Conservation (phyloP, 2,113 vertebrate genomes). For the Myanophis thanlyinensis region DNA sequence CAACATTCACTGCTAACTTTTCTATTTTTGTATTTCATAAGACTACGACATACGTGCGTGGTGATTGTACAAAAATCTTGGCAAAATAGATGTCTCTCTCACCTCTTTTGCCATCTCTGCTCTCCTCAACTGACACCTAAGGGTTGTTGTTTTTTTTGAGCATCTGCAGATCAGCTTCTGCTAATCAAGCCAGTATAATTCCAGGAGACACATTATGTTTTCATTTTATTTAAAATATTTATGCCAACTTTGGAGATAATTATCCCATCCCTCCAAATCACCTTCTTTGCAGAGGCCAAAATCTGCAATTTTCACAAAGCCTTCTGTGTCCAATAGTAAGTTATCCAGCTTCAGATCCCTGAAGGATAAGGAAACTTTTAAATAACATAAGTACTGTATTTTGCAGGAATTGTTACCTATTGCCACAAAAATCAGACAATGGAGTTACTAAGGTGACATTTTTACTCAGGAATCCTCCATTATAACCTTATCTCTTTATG, state of each 20-base stretch:
- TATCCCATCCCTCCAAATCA: constrained; percentile 54
- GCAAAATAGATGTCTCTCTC: neutral
- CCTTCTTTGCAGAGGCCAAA: constrained; percentile 99
- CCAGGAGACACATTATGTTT: neutral
- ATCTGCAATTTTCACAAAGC: constrained; percentile 98
- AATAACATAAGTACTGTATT: neutral
- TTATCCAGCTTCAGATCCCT: constrained; percentile 99
- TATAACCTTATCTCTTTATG: neutral
- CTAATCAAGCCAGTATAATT: neutral
- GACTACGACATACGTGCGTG: neutral
- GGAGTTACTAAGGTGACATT: neutral
- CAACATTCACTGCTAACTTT: neutral
- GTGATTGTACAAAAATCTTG: neutral
- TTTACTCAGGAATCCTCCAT: neutral
- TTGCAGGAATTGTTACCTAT: neutral
- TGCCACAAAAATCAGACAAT: neutral
- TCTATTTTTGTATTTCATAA: neutral
- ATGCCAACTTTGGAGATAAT: neutral
- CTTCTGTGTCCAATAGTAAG: constrained; percentile 94
- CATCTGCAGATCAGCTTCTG: neutral
- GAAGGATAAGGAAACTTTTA: constrained; percentile 47
- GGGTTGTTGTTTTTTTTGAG: neutral
- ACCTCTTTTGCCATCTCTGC: neutral
- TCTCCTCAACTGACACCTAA: neutral
- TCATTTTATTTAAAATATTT: neutral